Conservation (phyloP, 2,113 vertebrate genomes). For the Oxyruncus cristatus region DNA sequence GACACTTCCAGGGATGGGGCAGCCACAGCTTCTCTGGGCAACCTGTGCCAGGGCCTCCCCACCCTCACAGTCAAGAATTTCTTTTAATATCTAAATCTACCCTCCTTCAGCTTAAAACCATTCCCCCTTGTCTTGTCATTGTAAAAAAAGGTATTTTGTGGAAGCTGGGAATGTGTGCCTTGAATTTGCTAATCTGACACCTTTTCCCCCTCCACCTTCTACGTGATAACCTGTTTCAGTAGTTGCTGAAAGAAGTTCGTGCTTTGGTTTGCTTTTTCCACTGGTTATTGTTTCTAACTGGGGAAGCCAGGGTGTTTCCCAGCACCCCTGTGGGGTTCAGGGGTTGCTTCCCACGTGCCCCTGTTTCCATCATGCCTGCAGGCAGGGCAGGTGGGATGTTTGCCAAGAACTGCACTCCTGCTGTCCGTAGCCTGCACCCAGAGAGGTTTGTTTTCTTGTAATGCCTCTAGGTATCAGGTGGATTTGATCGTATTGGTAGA, state of each 20-base stretch:
- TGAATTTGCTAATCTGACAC: not conserved
- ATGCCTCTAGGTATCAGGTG: no score
- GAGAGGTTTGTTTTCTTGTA: no score
- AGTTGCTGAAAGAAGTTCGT: not conserved
- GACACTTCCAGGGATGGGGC: not conserved
- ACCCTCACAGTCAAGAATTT: not conserved
- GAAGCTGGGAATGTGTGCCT: not conserved
- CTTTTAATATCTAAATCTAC: not conserved
- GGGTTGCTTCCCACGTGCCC: not conserved
- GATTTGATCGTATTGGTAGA: no score
- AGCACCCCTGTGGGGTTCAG: not conserved
- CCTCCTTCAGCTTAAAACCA: not conserved
- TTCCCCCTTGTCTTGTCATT: not conserved
- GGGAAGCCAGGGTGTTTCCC: not conserved
- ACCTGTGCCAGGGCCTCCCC: not conserved
- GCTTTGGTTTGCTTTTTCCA: not conserved
- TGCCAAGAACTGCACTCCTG: no score
- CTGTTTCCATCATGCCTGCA: no score
- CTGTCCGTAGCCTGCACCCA: no score
- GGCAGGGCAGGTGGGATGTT: no score
- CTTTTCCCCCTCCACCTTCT: not conserved
- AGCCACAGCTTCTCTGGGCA: not conserved
- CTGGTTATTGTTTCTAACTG: not conserved
- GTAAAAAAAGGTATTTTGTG: not conserved
- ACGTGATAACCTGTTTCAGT: not conserved